Evolutionary conservation across 1,140 invertebrate species (phyloP), one percentile per base, ranked within the genome.

Genomic region (Drosophila lini): DNA sequence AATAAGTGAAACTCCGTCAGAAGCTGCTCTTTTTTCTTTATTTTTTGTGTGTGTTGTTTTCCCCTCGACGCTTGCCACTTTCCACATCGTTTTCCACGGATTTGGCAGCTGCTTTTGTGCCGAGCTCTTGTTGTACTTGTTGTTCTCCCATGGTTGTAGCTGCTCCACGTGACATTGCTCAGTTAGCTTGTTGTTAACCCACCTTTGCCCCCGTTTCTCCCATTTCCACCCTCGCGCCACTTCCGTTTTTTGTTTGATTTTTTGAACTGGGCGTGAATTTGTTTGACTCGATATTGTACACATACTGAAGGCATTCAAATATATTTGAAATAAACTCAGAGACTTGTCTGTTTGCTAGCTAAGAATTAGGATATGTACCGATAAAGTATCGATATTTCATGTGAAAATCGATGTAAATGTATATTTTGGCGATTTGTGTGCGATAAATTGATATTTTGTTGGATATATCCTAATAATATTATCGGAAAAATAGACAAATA

Each of bases 101-200:
- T 70, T 47, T 56, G 25, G 50, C 68, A 70, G 42, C 63, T 70
- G 50, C 63, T 32, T 57, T 70, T 70, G 62, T 70, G 48, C 32
- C 48, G 16, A 63, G 16, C 41, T 32, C 41, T 47, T 56, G 62
- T 34, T 76, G 59, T 36, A 48, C 15, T 48, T 41, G 53, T 47
- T 13, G 56, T 25, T 60, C 11, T 32, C 3, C 25, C 28, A 32
- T 50, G 32, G 48, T 50, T 16, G 48, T 16, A 19, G 48, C 73
- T 60, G 62, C 74, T 69, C 62, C 74, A 68, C 48, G 60, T 69
- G 74, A 67, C 74, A 77, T 73, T 75, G 73, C 73, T 64, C 73
- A 75, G 73, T 75, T 75, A 40, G 73, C 42, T 63, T 56, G 63
- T 52, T 69, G 62, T 73, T 73, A 55, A 32, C 50, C 73, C 59